Base-by-base conservation (phyloP, 2,888 invertebrate genomes). In the Leptopilina drosophilae region DNA sequence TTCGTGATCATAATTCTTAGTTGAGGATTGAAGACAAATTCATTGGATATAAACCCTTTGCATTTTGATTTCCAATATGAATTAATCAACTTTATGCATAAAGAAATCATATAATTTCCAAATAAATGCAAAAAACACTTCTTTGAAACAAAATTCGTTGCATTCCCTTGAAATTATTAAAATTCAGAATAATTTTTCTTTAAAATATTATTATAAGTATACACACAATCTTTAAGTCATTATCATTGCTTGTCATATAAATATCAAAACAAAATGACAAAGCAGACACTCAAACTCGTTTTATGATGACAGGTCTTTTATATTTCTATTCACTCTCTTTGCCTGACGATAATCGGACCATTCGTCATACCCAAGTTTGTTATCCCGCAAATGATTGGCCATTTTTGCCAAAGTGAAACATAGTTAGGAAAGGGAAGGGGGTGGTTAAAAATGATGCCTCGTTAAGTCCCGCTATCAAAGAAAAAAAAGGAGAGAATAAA, bases 391-490 rank as follows among this genome's bases (percentile, higher is more conserved):
- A 56, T 73, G 53, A 69, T 69, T 49, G 49, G 26, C 49, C 69
- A 73, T 73, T 73, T 56, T 56, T 33, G 73, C 73, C 33, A 33
- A 33, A 33, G 33, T 33, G 33, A 33, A 73, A 73, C 53, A 33
- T 73, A 42, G 42, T 42, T 7, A 42, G 42, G 8, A 42, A 42
- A 8, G 8, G 1, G 42, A 2, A 42, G 42, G 42, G 42, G 53
- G 53, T 33, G 33, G 42, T 42, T 33, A 33, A 33, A 42, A 42
- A 84, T 83, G 81, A 83, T 81, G 78, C 79, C 80, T 76, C 82
- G 76, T 81, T 81, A 83, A 82, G 77, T 79, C 65, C 77, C 77
- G 76, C 82, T 79, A 82, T 82, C 82, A 78, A 78, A 62, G 33
- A 73, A 42, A 62, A 53, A 73, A 42, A 33, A 33, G 33, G 33